Percentiles rank a stretch among this genome's conserved stretches.
These are phyloP conservation scores for Pristionchus entomophagus DNA, from an alignment of 2,888 invertebrate species.

Conservation along the genomic window DNA sequence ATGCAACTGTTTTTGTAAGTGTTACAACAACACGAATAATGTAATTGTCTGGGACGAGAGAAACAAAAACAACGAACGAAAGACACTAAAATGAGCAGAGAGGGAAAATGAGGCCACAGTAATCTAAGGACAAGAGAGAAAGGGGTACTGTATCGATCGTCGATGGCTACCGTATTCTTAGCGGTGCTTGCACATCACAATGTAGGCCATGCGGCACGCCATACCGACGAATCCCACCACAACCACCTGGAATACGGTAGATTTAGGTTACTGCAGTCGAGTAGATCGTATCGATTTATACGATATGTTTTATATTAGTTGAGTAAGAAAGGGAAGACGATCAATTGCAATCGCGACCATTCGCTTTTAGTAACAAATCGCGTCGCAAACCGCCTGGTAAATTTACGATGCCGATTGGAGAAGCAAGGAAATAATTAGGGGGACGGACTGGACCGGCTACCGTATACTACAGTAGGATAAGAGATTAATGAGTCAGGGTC, in stretches of 20 bases:
- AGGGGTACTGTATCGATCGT: conserved; percentile 21
- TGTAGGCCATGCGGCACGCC: background rate
- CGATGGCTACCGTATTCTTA: conserved; percentile 29
- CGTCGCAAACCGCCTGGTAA: too few relatives aligned
- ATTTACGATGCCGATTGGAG: too few relatives aligned
- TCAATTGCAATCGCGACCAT: too few relatives aligned
- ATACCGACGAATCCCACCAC: background rate
- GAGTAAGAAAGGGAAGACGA: too few relatives aligned
- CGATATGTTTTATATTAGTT: too few relatives aligned
- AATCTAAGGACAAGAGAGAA: background rate
- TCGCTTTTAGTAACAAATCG: too few relatives aligned
- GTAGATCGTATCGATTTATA: too few relatives aligned
- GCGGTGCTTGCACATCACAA: conserved; percentile 24
- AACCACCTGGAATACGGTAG: conserved; percentile 9
- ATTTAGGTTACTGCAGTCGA: background rate
- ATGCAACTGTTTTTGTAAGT: conserved; percentile 16
- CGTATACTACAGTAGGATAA: too few relatives aligned
- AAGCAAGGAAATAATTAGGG: too few relatives aligned
- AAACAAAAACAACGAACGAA: background rate
- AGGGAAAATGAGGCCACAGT: background rate
- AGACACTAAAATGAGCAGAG: conserved; percentile 1
- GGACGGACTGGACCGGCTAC: too few relatives aligned
- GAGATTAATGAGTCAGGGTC: too few relatives aligned
- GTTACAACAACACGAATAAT: background rate
- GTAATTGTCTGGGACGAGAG: too few relatives aligned